A percentile compares a stretch with the other conserved stretches of the same genome.
Evolutionary conservation across 2,888 invertebrate genomes (phyloP).

Genomic region (Tenodera sinensis): DNA sequence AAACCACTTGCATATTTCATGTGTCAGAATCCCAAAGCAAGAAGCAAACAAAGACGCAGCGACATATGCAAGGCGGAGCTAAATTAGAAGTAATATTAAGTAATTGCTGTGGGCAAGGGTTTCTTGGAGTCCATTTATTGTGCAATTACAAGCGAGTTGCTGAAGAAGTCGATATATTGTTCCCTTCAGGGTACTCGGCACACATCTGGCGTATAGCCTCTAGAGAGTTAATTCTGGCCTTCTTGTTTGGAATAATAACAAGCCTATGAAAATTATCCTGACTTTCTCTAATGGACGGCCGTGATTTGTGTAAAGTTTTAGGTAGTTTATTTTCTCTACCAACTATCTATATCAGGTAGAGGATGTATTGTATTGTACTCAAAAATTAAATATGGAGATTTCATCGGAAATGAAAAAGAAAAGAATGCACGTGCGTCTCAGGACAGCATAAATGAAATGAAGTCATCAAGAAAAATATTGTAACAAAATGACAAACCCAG

Average conservation of each 20-base stretch:
- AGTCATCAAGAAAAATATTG: too few relatives aligned
- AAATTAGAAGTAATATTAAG: background rate
- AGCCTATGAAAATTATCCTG: background rate
- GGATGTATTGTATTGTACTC: too few relatives aligned
- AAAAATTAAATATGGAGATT: too few relatives aligned
- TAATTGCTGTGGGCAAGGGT: background rate
- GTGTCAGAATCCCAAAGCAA: background rate
- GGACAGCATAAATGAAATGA: too few relatives aligned
- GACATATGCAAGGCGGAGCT: background rate
- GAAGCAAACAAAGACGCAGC: background rate
- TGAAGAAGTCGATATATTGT: background rate
- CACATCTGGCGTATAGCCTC: background rate
- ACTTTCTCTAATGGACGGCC: too few relatives aligned
- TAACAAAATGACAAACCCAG: too few relatives aligned
- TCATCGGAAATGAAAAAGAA: too few relatives aligned
- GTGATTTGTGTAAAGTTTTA: too few relatives aligned
- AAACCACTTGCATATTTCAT: background rate
- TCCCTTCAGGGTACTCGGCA: background rate
- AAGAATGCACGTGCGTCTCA: too few relatives aligned
- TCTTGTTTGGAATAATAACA: background rate
- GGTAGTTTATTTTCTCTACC: too few relatives aligned
- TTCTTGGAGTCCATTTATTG: background rate
- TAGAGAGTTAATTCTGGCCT: background rate
- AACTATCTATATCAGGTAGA: too few relatives aligned
- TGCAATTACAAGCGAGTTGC: background rate